Conservation (phyloP, 2,113 vertebrate genomes). For the Elephantulus edwardii region DNA sequence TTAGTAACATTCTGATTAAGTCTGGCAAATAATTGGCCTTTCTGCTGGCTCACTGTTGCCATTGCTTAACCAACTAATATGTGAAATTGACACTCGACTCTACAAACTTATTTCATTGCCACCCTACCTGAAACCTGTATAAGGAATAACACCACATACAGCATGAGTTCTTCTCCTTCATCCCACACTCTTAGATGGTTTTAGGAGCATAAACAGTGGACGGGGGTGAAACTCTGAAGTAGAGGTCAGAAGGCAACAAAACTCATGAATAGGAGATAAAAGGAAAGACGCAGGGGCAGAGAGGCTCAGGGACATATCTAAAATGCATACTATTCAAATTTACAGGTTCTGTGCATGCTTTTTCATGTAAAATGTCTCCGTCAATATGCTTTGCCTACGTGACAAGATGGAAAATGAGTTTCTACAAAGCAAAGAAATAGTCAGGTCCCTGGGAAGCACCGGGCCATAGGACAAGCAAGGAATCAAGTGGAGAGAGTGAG, state of each 20-base stretch:
- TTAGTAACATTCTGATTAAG: neutral
- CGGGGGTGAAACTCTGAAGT: neutral
- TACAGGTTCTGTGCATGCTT: neutral
- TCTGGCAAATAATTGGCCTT: neutral
- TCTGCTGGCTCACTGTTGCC: neutral
- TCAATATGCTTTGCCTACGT: constrained; percentile 21
- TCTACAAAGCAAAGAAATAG: neutral
- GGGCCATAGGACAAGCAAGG: neutral
- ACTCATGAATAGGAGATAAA: neutral
- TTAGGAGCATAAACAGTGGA: neutral
- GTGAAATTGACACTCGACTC: neutral
- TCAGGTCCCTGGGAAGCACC: neutral
- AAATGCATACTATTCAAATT: neutral
- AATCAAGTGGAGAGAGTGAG: neutral
- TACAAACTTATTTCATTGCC: neutral
- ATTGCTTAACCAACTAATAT: neutral
- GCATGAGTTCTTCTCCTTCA: neutral
- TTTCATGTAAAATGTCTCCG: neutral
- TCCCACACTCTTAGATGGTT: neutral
- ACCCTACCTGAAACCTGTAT: no score
- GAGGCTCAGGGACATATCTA: neutral
- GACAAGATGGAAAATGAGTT: neutral
- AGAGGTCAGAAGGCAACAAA: neutral
- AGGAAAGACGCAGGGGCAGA: neutral
- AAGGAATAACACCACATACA: neutral